Conservation (phyloP, 2,113 vertebrate genomes). For the Sylvilagus bachmani region DNA sequence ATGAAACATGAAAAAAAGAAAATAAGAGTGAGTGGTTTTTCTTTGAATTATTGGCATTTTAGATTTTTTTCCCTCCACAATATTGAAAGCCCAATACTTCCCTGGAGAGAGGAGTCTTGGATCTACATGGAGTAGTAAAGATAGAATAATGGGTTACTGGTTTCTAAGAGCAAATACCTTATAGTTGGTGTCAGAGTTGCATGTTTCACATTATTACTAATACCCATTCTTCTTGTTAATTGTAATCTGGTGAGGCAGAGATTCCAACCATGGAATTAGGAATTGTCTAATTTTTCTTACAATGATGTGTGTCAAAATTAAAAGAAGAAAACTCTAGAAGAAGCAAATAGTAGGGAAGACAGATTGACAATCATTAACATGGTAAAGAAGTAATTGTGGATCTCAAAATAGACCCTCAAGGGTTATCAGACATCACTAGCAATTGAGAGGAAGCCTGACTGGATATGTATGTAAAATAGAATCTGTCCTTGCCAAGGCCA, state of each 20-base stretch:
- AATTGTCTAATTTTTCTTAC: constrained; percentile 63
- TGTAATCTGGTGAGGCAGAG: constrained; percentile 37
- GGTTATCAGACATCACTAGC: constrained; percentile 57
- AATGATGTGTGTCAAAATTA: not conserved
- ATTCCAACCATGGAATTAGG: constrained; percentile 41
- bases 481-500: not conserved
- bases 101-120: constrained; percentile 34
- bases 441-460: constrained; percentile 4
- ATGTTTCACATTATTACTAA: constrained; percentile 29
- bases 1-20: constrained; percentile 49
- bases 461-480: not conserved
- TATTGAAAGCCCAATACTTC: constrained; percentile 45
- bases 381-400: constrained; percentile 64
- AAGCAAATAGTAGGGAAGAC: constrained; percentile 35
- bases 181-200: constrained; percentile 30
- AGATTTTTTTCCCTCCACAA: not conserved
- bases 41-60: constrained; percentile 64
- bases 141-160: constrained; percentile 11
- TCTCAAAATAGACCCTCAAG: constrained; percentile 21
- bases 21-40: constrained; percentile 55
- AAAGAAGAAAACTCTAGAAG: constrained; percentile 56
- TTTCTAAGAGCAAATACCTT: constrained; percentile 48
- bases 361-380: constrained; percentile 60
- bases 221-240: not conserved
- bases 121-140: constrained; percentile 18